A percentile compares a stretch with the other conserved stretches of the same genome.
Conservation (phyloP, 2,113 vertebrate species). For the Lathamus discolor region DNA sequence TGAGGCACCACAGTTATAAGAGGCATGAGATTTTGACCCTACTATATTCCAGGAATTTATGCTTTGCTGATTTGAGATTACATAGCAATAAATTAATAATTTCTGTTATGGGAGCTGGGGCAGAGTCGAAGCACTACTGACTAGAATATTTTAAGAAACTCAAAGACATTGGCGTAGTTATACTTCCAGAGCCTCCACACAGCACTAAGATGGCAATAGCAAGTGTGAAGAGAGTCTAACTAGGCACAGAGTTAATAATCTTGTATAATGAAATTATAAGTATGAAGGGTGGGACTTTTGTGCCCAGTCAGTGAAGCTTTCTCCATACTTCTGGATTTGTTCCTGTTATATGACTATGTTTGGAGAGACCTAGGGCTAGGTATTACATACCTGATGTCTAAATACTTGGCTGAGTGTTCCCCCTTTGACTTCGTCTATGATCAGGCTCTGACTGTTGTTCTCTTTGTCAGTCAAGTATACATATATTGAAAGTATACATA, state of each 20-base stretch:
- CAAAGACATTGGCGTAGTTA: not conserved
- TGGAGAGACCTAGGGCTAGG: not conserved
- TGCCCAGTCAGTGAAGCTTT: not conserved
- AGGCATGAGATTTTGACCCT: not conserved
- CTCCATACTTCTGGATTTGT: not conserved
- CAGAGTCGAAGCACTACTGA: not conserved
- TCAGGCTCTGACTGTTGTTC: not conserved
- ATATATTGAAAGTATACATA: not conserved
- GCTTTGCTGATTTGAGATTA: not conserved
- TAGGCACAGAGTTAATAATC: not conserved
- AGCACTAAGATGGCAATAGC: not conserved
- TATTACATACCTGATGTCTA: not conserved
- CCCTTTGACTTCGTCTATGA: not conserved
- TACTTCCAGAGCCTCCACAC: not conserved
- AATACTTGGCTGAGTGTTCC: not conserved
- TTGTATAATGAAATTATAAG: not conserved
- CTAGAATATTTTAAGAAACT: not conserved
- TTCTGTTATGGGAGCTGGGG: fast-evolving
- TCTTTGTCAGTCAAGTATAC: not conserved
- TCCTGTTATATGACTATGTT: not conserved
- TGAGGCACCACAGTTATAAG: not conserved
- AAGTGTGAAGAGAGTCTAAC: not conserved
- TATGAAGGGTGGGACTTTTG: not conserved
- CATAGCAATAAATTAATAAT: not conserved
- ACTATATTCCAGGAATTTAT: not conserved